These are phyloP conservation scores for Diachrysia chrysitis DNA, from an alignment of 2,888 invertebrate species.

Conservation along the genomic window DNA sequence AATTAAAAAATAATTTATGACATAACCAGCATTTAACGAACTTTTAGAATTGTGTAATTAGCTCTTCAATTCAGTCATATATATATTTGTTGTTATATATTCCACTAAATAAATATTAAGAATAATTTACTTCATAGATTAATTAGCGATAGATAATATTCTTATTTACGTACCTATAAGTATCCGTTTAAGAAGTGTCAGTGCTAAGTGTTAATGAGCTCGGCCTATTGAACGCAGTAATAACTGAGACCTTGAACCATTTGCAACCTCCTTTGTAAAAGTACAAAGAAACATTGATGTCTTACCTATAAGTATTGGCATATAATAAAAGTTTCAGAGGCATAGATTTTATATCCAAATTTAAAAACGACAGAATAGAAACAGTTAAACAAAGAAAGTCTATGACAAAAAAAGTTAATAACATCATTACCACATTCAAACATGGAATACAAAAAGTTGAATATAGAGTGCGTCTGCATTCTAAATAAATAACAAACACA, in stretches of 20 bases:
- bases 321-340: slow-evolving; percentile 5
- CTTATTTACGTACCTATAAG: slow-evolving; percentile 27
- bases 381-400: slow-evolving; percentile 17
- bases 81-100: too few relatives aligned
- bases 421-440: slow-evolving; percentile 55
- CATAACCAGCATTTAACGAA: neutral
- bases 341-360: neutral
- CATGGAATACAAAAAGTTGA: slow-evolving; percentile 60
- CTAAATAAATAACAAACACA: slow-evolving; percentile 60
- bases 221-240: slow-evolving; percentile 58
- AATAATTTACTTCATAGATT: slow-evolving; percentile 19
- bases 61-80: neutral
- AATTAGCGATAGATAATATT: slow-evolving; percentile 43
- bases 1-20: neutral
- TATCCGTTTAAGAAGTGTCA: slow-evolving; percentile 44
- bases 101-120: too few relatives aligned
- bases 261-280: slow-evolving; percentile 47
- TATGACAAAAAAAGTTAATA: slow-evolving; percentile 50
- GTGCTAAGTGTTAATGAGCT: slow-evolving; percentile 52
- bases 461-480: slow-evolving; percentile 60
- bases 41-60: neutral
- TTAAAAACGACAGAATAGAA: neutral
- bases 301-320: slow-evolving; percentile 24
- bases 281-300: slow-evolving; percentile 23
- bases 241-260: slow-evolving; percentile 59